Percentiles rank a stretch among this genome's conserved stretches.
phyloP scores from a whole-genome alignment of 2,113 vertebrate species.

The Mastomys natalensis region DNA sequence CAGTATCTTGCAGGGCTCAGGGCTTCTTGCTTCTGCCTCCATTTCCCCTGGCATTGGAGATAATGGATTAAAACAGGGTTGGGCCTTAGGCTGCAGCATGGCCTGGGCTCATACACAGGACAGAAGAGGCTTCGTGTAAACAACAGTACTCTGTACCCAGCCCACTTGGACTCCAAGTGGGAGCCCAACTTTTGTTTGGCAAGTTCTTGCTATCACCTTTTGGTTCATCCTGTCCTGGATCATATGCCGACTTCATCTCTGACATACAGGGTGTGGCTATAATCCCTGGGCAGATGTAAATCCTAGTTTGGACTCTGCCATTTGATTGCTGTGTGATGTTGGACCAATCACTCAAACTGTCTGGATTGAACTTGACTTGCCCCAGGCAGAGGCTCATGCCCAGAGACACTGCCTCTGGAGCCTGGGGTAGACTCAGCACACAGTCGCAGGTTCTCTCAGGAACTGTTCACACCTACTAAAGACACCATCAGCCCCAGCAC shows the following conservation, averaged over 20 bases:
- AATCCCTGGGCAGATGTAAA: neutral
- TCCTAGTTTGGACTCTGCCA: constrained; percentile 9
- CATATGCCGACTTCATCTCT: neutral
- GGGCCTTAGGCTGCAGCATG: neutral
- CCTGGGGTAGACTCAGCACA: neutral
- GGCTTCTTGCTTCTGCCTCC: neutral
- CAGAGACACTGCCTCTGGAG: neutral
- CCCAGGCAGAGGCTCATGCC: neutral
- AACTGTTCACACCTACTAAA: constrained; percentile 45
- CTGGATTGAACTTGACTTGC: constrained; percentile 31
- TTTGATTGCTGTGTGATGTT: constrained; percentile 35
- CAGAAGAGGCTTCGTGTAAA: neutral
- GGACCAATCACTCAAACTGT: constrained; percentile 33
- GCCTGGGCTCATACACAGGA: neutral
- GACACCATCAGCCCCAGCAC: neutral
- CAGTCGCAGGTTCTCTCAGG: constrained; percentile 30
- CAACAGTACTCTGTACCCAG: neutral
- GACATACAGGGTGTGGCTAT: neutral
- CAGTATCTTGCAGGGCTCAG: neutral
- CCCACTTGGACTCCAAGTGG: neutral
- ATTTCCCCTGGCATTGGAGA: neutral
- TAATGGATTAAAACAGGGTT: neutral
- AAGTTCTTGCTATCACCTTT: neutral
- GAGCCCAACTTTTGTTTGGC: neutral
- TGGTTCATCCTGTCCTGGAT: neutral